phyloP scores from a whole-genome alignment of 2,113 vertebrate genomes.

The Sinocyclocheilus rhinocerous region DNA sequence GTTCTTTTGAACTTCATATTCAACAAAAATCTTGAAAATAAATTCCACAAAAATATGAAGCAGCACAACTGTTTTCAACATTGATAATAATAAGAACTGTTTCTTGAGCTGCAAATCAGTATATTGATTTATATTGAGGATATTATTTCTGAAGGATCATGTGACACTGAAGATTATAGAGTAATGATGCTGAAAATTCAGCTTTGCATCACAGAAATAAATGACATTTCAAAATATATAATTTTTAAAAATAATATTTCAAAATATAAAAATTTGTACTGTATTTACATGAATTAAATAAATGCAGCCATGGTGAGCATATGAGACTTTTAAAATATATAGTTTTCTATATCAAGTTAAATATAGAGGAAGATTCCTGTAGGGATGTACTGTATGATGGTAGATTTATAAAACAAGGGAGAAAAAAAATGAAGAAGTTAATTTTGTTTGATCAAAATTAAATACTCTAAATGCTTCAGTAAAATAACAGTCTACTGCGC shows the following conservation, averaged over 20 bases:
- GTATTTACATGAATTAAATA: background rate
- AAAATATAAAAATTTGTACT: background rate
- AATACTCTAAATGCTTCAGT: slow-evolving; percentile 38
- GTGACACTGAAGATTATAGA: background rate
- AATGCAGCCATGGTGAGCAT: background rate
- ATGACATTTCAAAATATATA: too few relatives aligned
- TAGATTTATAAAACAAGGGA: background rate
- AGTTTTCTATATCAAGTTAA: background rate
- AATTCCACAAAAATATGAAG: too few relatives aligned
- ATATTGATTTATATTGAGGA: background rate
- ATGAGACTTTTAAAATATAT: background rate
- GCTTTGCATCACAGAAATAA: too few relatives aligned
- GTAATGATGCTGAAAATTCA: background rate
- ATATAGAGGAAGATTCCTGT: background rate
- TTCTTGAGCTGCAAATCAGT: background rate
- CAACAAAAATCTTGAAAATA: too few relatives aligned
- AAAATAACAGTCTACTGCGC: slow-evolving; percentile 30
- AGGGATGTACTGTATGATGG: background rate
- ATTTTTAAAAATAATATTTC: too few relatives aligned
- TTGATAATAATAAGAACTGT: too few relatives aligned
- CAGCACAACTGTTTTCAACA: too few relatives aligned
- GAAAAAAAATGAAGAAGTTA: background rate
- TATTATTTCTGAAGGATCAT: background rate
- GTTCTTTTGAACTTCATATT: too few relatives aligned
- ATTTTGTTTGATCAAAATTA: slow-evolving; percentile 29